Base-by-base conservation (phyloP, 2,113 vertebrate genomes). In the Murina feae region DNA sequence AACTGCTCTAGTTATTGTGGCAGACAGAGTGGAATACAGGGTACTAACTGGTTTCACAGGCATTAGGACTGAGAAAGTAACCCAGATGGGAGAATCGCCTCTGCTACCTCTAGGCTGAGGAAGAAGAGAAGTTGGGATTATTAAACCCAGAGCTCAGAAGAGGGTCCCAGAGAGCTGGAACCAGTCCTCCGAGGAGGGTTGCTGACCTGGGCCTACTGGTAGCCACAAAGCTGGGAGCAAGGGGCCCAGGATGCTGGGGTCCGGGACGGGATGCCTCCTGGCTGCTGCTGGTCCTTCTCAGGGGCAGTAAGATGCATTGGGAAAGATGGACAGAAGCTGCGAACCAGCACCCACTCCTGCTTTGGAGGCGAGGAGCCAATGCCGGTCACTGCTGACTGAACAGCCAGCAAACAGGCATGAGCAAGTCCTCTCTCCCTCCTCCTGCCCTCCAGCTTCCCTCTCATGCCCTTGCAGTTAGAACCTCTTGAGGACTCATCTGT, bases 251-350 rank as follows among this genome's bases (percentile, higher is more conserved):
- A 11, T 9, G 16, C 16, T 9, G 0, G 35, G 49, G 83, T 42
- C 17, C 5, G 3, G 83, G 21, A 5, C n/a, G 2, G 23, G 10
- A 12, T 6, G 12, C 8, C 1, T 1, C 53, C 58, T 44, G 23
- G 35, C 8, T 58, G 68, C 23, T 2, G 2, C 81, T 68, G 55
- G 35, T n/a, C 20, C 47, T 76, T 79, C 16, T 6, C 39, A 47
- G n/a, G 4, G 75, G 7, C 25, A n/a, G 53, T 28, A 51, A 72
- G 14, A 35, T 2, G 11, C 1, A 7, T 18, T 68, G 49, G 30
- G 18, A 80, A 5, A 23, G 23, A n/a, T 6, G 4, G 14, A 9
- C 11, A 44, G 49, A 65, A 69, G 30, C 58, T 2, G 3, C 28
- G 58, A 35, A 30, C 11, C 3, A 13, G 16, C 39, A 21, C 6